These are phyloP conservation scores for Sycophila sp. DNA, from an alignment of 1,140 invertebrate genomes.

Conservation along the genomic window DNA sequence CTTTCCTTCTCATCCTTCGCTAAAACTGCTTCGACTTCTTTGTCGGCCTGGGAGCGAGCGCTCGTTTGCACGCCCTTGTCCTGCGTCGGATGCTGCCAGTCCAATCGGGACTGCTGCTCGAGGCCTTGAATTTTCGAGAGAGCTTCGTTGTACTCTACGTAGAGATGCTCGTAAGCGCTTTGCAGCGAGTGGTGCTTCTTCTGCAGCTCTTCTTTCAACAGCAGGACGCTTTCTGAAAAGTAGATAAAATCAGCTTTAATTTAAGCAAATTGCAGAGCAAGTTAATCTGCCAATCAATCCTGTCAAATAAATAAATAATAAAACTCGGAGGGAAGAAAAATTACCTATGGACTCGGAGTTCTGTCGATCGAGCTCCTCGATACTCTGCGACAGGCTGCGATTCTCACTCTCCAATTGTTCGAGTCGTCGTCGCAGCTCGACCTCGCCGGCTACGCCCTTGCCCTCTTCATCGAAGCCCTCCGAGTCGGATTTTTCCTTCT, in stretches of 20 bases:
- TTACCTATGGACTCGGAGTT: slow-evolving; percentile 73
- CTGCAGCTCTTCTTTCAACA: slow-evolving; percentile 72
- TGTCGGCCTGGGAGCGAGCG: neutral
- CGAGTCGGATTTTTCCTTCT: slow-evolving; percentile 49
- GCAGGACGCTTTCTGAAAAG: slow-evolving; percentile 68
- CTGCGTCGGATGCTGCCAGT: neutral
- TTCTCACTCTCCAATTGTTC: slow-evolving; percentile 65
- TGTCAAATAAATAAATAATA: too few species aligned
- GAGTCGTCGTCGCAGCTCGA: slow-evolving; percentile 62
- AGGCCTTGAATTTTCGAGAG: slow-evolving; percentile 47
- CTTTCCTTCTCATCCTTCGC: neutral
- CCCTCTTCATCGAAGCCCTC: slow-evolving; percentile 47
- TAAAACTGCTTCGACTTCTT: neutral
- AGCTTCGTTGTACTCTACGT: slow-evolving; percentile 57
- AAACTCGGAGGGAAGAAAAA: neutral
- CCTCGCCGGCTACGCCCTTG: slow-evolving; percentile 40
- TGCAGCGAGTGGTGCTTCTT: slow-evolving; percentile 66
- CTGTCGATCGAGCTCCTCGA: slow-evolving; percentile 79
- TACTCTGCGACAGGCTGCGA: slow-evolving; percentile 67
- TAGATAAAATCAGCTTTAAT: neutral
- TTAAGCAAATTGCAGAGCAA: too few species aligned
- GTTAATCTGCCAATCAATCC: too few species aligned
- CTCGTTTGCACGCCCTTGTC: slow-evolving; percentile 18
- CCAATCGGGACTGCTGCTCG: slow-evolving; percentile 25
- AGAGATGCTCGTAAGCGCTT: slow-evolving; percentile 59